Percentiles rank a stretch among this genome's conserved stretches.
These are phyloP conservation scores for Dynastes maya DNA, from an alignment of 2,888 invertebrate genomes.

Conservation along the genomic window DNA sequence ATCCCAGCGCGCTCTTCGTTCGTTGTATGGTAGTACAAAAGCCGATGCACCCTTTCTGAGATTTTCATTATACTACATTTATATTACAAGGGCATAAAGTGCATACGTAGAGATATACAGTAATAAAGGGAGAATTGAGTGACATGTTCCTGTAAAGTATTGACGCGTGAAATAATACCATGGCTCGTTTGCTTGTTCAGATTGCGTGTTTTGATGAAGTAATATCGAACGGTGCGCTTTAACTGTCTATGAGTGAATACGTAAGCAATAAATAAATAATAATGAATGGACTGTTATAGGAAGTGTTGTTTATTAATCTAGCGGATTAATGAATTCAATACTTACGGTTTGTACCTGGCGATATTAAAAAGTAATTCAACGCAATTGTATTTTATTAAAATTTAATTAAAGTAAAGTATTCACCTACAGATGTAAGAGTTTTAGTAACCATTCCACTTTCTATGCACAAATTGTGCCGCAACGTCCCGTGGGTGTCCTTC, in stretches of 20 bases:
- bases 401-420: no score
- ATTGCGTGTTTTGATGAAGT: not conserved
- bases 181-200: not conserved
- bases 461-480: no score
- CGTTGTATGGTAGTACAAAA: not conserved
- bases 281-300: not conserved
- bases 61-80: constrained; percentile 2
- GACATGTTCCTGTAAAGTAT: constrained; percentile 5
- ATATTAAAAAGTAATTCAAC: no score
- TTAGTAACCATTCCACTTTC: no score
- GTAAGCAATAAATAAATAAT: not conserved
- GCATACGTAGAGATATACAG: not conserved
- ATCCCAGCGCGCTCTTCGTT: not conserved
- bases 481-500: no score
- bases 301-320: not conserved
- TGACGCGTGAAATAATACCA: constrained; percentile 6
- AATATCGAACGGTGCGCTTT: not conserved
- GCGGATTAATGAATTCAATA: not conserved
- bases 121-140: constrained; percentile 1
- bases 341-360: no score
- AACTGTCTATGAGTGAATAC: not conserved
- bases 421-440: no score
- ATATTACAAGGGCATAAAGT: constrained; percentile 6
- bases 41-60: constrained; percentile 2
- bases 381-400: no score